Evolutionary conservation across 2,113 vertebrate genomes (phyloP).

Genomic region (Amia ocellicauda): DNA sequence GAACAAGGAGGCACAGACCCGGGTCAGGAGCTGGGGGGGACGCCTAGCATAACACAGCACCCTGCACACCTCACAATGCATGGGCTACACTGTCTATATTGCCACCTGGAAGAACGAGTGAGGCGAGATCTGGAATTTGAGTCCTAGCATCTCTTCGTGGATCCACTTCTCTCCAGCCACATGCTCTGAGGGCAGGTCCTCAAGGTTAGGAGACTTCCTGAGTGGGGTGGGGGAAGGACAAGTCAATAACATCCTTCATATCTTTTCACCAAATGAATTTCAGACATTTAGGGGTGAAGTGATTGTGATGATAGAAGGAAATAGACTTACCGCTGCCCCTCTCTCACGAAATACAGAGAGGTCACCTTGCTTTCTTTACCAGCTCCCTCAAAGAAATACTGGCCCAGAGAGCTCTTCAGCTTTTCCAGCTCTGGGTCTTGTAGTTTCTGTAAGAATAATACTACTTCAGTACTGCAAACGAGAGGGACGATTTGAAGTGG

Average conservation of each 20-base stretch:
- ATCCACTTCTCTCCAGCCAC: constrained; percentile 82
- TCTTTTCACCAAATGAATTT: neutral
- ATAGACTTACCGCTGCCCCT: constrained; percentile 81
- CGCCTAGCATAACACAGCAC: too few relatives aligned
- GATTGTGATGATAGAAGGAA: too few relatives aligned
- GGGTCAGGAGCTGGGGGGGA: neutral
- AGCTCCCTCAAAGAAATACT: constrained; percentile 74
- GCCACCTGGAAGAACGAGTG: constrained; percentile 94
- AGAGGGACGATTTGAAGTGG: too few relatives aligned
- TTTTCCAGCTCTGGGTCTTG: constrained; percentile 63
- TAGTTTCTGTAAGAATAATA: constrained; percentile 71
- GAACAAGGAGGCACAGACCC: neutral
- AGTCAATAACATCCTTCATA: too few relatives aligned
- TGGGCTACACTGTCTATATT: too few relatives aligned
- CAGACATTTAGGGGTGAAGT: too few relatives aligned
- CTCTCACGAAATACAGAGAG: constrained; percentile 86
- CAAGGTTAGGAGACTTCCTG: constrained; percentile 82
- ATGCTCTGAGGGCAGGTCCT: constrained; percentile 83
- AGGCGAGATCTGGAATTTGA: constrained; percentile 89
- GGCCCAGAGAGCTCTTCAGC: constrained; percentile 74
- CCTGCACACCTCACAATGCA: neutral
- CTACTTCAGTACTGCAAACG: neutral
- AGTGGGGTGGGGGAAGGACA: too few relatives aligned
- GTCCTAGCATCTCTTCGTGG: constrained; percentile 83
- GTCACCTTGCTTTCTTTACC: constrained; percentile 80